A percentile compares a stretch with the other conserved stretches of the same genome.
Conservation (phyloP, 2,888 invertebrate genomes). For the Andrena bicolor region DNA sequence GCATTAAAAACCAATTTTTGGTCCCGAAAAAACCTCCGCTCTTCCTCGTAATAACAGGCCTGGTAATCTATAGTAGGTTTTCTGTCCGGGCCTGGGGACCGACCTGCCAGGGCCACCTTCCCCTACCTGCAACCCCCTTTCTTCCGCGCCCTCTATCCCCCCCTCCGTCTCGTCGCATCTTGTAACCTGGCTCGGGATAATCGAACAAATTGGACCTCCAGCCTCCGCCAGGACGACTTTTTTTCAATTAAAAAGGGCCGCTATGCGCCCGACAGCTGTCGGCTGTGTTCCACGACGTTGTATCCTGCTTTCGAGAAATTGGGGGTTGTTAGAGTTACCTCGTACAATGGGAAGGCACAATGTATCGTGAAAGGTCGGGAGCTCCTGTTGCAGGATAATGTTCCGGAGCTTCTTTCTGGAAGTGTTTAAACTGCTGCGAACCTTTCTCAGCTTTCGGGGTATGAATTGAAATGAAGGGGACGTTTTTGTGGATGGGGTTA, state of each 20-base stretch:
- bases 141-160: not conserved
- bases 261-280: slow-evolving; percentile 79
- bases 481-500: too few relatives aligned
- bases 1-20: slow-evolving; percentile 85
- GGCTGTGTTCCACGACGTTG: slow-evolving; percentile 68
- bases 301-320: slow-evolving; percentile 38
- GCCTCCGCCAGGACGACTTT: slow-evolving; percentile 76
- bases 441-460: too few relatives aligned
- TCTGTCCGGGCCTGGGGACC: slow-evolving; percentile 79
- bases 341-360: not conserved
- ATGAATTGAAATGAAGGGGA: too few relatives aligned
- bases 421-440: not conserved
- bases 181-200: slow-evolving; percentile 72
- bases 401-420: not conserved
- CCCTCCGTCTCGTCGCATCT: slow-evolving; percentile 13
- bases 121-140: slow-evolving; percentile 28
- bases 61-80: slow-evolving; percentile 85
- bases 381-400: slow-evolving; percentile 21
- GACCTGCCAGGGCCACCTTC: slow-evolving; percentile 64
- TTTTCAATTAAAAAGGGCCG: slow-evolving; percentile 81
- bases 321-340: slow-evolving; percentile 25
- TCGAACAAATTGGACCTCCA: slow-evolving; percentile 81
- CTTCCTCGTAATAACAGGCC: slow-evolving; percentile 83
- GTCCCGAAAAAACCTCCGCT: slow-evolving; percentile 83
- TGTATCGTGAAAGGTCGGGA: not conserved